phyloP scores from a whole-genome alignment of 2,113 vertebrate genomes.

The Fulica atra region DNA sequence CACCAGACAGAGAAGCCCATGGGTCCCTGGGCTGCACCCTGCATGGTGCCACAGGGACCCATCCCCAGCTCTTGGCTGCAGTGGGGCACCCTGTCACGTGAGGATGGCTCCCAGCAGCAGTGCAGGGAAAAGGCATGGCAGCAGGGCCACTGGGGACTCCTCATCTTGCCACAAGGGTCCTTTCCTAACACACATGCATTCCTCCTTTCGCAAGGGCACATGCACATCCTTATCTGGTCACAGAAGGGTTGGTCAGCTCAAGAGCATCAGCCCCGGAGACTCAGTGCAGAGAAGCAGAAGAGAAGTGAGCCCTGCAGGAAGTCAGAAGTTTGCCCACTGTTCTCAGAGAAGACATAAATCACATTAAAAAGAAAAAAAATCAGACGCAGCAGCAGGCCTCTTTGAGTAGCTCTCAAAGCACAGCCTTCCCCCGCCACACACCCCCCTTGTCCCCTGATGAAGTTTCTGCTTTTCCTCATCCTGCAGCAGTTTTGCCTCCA shows the following conservation, averaged over 20 bases:
- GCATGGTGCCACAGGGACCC: rapidly evolving
- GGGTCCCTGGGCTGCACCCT: not conserved
- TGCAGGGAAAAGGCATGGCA: not conserved
- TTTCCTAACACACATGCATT: not conserved
- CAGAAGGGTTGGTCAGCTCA: not conserved
- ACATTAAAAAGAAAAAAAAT: not conserved
- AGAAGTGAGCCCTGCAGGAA: not conserved
- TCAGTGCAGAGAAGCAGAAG: not conserved
- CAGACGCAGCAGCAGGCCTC: not conserved
- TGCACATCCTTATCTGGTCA: not conserved
- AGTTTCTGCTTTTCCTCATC: not conserved
- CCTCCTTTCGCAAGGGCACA: rapidly evolving
- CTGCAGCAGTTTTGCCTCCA: rapidly evolving
- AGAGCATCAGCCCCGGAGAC: not conserved
- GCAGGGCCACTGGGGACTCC: not conserved
- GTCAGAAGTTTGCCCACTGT: not conserved
- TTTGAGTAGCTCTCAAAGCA: not conserved
- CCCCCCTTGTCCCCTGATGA: not conserved
- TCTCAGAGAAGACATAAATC: not conserved
- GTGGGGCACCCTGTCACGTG: rapidly evolving
- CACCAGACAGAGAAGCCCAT: rapidly evolving
- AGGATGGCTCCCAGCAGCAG: rapidly evolving
- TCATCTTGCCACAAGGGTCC: not conserved
- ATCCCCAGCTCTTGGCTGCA: not conserved
- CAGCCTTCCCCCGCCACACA: rapidly evolving